Evolutionary conservation across 2,113 vertebrate species (phyloP), one percentile per base, ranked within the genome.

Genomic region (Callipepla californica): DNA sequence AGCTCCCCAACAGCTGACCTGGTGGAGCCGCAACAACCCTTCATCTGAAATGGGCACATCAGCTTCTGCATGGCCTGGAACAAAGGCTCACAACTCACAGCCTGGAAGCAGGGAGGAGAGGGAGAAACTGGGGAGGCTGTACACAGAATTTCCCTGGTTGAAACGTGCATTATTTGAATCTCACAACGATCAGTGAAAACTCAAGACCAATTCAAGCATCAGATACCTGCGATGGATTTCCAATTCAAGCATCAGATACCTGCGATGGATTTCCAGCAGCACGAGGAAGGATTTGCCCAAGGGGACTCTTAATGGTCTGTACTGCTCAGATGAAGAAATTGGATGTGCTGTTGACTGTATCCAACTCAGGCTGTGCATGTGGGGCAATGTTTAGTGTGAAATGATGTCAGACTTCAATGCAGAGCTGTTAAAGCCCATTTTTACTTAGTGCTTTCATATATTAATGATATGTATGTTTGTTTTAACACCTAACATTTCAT

Each of bases 371-470:
- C 36, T 75, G 59, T 10, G 63, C 8, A 16, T 2, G 9, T 20
- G 55, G 17, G 32, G 13, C 62, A 62, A 8, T 30, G 32, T 74
- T 80, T 63, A 55, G 38, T 20, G 55, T 83, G 44, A 91, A 93
- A 73, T 45, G 51, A 26, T 26, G 32, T 73, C 69, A 68, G 44
- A 87, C 13, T 89, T 16, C 26, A 57, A n/a, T 19, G 76, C 7
- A 21, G 57, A 92, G 78, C 38, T 30, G 22, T 57, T 4, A 63
- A 89, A 87, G 59, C 75, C 38, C 7, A 17, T 47, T 77, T 87
- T 85, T 80, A 55, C 38, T 90, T 90, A 75, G 50, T 94, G 79
- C 5, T 87, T 84, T 81, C 68, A 58, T 86, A 84, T 92, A 76
- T 90, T 57, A 61, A 48, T 93, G 83, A 94, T 89, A 91, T 76